Evolutionary conservation across 2,797 vertebrate genomes (phyloP).

Genomic region (Eremophila alpestris): DNA sequence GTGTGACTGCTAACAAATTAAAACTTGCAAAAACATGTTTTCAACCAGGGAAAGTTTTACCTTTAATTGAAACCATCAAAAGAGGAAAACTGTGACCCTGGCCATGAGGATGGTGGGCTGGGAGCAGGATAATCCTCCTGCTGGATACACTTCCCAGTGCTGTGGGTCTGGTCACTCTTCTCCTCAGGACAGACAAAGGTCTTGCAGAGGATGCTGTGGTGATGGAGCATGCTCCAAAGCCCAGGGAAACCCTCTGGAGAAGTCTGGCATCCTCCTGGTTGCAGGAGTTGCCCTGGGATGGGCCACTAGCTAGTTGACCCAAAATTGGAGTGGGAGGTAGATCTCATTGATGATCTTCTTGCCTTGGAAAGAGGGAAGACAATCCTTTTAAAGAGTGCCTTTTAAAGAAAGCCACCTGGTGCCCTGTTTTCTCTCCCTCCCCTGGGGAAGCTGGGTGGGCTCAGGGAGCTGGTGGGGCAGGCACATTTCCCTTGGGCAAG

Average conservation of each 20-base stretch:
- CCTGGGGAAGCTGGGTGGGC: neutral
- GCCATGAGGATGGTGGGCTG: neutral
- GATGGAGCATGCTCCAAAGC: neutral
- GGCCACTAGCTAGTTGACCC: neutral
- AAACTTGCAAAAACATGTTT: neutral
- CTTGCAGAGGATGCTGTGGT: neutral
- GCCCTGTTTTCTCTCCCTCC: neutral
- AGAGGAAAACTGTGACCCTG: neutral
- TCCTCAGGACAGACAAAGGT: neutral
- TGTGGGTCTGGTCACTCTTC: neutral
- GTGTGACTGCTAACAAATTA: neutral
- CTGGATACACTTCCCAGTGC: neutral
- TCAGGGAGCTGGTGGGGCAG: neutral
- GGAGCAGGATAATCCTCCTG: neutral
- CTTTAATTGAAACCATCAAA: neutral
- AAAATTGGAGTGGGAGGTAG: neutral
- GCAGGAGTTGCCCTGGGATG: neutral
- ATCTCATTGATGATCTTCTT: neutral
- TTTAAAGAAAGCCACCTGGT: neutral
- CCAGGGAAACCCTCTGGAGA: neutral
- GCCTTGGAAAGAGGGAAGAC: neutral
- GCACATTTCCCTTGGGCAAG: accelerated
- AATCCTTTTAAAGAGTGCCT: neutral
- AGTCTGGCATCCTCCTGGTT: neutral
- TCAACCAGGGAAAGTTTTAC: neutral